Conservation (phyloP, 2,797 vertebrate genomes). For the Manis javanica region DNA sequence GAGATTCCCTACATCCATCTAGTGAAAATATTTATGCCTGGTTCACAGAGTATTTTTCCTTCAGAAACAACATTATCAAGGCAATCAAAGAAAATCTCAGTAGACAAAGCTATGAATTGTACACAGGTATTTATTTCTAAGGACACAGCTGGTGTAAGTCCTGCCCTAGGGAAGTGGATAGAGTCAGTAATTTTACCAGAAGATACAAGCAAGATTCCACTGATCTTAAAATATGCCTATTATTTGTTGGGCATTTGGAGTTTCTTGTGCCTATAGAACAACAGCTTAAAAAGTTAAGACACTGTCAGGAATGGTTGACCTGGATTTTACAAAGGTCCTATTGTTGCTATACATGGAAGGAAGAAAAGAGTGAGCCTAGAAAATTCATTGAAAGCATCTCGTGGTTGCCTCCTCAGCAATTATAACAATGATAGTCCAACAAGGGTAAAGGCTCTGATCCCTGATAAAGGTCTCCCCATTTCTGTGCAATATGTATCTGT, state of each 20-base stretch:
- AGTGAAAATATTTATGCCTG: not conserved
- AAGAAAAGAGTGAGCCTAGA: not conserved
- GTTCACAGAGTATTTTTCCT: not conserved
- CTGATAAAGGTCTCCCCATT: not conserved
- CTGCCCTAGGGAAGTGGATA: not conserved
- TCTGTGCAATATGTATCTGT: not conserved
- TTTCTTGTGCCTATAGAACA: not conserved
- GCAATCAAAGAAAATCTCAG: not conserved
- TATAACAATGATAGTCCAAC: not conserved
- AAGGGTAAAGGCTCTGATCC: not conserved
- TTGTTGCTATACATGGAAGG: not conserved
- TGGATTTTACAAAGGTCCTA: not conserved
- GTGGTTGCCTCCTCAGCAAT: not conserved
- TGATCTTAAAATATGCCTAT: not conserved
- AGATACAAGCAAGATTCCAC: not conserved
- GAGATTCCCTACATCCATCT: not conserved
- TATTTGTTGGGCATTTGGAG: not conserved
- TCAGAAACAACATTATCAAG: no score
- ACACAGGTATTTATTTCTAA: not conserved
- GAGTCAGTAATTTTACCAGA: not conserved
- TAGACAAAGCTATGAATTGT: not conserved
- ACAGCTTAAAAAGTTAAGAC: not conserved
- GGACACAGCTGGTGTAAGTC: not conserved
- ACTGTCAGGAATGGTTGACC: not conserved
- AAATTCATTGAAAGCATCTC: not conserved